Conservation (phyloP, 2,113 vertebrate species). For the Pseudorectes ferrugineus region DNA sequence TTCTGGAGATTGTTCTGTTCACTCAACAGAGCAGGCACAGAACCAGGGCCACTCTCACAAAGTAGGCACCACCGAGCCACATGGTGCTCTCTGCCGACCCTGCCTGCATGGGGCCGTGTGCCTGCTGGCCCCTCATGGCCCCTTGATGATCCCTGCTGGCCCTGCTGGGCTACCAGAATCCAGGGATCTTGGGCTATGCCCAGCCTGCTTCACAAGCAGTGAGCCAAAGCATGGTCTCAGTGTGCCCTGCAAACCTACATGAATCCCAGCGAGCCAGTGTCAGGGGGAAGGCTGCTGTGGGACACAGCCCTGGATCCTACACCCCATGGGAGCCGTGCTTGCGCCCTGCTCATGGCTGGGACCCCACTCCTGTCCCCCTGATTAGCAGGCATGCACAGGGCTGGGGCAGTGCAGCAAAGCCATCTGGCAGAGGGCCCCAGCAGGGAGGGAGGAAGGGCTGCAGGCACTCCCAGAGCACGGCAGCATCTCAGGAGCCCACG, state of each 20-base stretch:
- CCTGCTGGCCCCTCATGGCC: background rate
- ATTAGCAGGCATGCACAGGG: background rate
- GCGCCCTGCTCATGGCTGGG: background rate
- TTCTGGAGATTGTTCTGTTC: background rate
- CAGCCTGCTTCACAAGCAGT: background rate
- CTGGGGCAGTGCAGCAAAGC: background rate
- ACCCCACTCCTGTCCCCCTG: rapidly evolving
- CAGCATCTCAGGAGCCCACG: rapidly evolving
- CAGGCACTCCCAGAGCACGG: rapidly evolving
- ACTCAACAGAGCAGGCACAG: background rate
- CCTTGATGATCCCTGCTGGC: background rate
- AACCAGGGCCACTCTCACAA: background rate
- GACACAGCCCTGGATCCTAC: background rate
- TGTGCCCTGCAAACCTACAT: rapidly evolving
- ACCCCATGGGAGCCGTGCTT: rapidly evolving
- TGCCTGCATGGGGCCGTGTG: background rate
- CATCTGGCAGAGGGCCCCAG: rapidly evolving
- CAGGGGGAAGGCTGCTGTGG: background rate
- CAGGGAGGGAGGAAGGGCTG: background rate
- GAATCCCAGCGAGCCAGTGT: rapidly evolving
- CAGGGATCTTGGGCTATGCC: rapidly evolving
- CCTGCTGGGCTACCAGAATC: background rate
- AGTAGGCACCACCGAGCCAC: rapidly evolving
- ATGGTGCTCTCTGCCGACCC: background rate
- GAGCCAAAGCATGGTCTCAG: rapidly evolving